Evolutionary conservation across 2,888 invertebrate genomes (phyloP).

Genomic region (Drosophila siamana): DNA sequence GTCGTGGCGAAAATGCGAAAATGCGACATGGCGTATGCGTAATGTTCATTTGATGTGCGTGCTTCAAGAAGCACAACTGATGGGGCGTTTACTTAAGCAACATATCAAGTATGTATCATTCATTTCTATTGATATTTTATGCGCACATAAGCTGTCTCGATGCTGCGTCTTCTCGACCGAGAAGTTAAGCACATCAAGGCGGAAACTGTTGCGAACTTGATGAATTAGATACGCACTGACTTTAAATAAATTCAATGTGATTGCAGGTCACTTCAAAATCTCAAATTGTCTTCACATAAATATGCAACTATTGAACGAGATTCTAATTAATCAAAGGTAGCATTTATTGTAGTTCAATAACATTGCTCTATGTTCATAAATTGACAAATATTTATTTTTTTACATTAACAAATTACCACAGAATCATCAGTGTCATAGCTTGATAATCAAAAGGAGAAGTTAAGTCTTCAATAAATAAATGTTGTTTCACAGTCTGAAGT

Average conservation of each 20-base stretch:
- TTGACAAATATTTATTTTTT: no score
- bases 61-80: conserved; percentile 48
- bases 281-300: no score
- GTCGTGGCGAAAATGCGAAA: conserved; percentile 9
- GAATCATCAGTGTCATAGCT: no score
- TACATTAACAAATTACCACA: no score
- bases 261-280: no score
- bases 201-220: neutral
- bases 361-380: no score
- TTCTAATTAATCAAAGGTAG: no score
- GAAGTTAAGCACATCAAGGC: neutral
- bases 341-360: no score
- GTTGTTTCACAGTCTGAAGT: neutral
- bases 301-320: no score
- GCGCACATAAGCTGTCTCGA: neutral
- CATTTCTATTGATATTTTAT: conserved; percentile 21
- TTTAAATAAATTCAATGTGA: no score
- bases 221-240: no score
- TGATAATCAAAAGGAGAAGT: no score
- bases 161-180: neutral
- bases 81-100: conserved; percentile 45
- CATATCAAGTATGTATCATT: conserved; percentile 22
- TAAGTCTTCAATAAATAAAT: neutral
- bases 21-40: conserved; percentile 68
- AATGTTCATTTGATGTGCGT: conserved; percentile 79